These are phyloP conservation scores for Megaceryle alcyon DNA, from an alignment of 2,797 vertebrate species.

Conservation along the genomic window DNA sequence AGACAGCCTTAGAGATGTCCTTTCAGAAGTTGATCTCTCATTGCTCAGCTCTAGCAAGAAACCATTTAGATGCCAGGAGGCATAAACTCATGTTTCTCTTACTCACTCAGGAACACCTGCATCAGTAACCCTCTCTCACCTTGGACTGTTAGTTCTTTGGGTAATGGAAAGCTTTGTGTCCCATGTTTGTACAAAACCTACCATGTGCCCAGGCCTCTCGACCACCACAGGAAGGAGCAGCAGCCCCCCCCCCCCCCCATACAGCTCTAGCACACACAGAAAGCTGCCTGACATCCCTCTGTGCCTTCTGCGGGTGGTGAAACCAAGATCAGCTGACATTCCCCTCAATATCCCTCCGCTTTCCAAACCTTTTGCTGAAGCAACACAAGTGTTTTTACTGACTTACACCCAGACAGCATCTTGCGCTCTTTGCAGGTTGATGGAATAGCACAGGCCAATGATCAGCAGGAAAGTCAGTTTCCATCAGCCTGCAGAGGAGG, in stretches of 20 bases:
- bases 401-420: not conserved
- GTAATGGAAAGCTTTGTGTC: not conserved
- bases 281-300: not conserved
- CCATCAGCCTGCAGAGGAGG: not conserved
- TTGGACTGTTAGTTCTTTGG: not conserved
- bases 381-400: not conserved
- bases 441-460: not conserved
- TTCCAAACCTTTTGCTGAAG: conserved; percentile 11
- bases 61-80: not conserved
- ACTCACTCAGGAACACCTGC: not conserved
- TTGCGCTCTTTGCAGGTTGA: not conserved
- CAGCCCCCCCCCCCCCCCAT: not conserved
- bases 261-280: not conserved
- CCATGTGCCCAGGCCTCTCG: rapidly evolving
- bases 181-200: not conserved
- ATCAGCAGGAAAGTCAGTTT: not conserved
- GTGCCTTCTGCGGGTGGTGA: not conserved
- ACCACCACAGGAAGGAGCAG: not conserved
- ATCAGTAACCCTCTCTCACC: not conserved
- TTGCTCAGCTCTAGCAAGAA: not conserved
- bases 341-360: not conserved
- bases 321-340: not conserved
- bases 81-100: not conserved
- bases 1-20: not conserved
- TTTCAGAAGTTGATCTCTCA: not conserved